Evolutionary conservation across 2,797 vertebrate species (phyloP).

Genomic region (Enteromius trimaculatus): DNA sequence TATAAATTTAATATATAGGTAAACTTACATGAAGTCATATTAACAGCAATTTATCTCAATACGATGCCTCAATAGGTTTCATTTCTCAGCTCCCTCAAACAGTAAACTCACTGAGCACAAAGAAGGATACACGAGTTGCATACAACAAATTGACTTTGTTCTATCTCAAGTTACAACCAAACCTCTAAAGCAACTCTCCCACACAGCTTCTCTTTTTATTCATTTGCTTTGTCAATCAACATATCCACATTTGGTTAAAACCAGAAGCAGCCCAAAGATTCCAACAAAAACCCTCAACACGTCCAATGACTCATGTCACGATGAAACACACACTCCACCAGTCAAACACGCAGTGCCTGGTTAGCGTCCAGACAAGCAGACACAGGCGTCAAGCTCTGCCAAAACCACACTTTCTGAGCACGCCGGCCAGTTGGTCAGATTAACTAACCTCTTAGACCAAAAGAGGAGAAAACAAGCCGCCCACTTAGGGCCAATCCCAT

Average conservation of each 20-base stretch:
- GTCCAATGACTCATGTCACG: slow-evolving; percentile 75
- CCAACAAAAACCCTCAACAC: slow-evolving; percentile 61
- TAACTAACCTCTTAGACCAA: slow-evolving; percentile 72
- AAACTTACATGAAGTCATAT: not conserved
- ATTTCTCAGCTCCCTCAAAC: not conserved
- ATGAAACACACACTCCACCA: slow-evolving; percentile 57
- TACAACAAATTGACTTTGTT: not conserved
- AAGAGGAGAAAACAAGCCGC: slow-evolving; percentile 65
- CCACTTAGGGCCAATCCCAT: slow-evolving; percentile 74
- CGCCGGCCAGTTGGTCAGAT: slow-evolving; percentile 76
- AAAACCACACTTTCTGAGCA: slow-evolving; percentile 71
- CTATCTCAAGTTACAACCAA: not conserved
- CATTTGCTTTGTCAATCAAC: slow-evolving; percentile 47
- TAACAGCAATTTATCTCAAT: not conserved
- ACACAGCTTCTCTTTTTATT: slow-evolving; percentile 3
- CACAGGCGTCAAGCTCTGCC: slow-evolving; percentile 60
- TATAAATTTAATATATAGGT: not conserved
- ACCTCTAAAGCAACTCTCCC: not conserved
- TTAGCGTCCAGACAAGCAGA: slow-evolving; percentile 71
- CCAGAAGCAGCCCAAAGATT: slow-evolving; percentile 69
- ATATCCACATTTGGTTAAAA: slow-evolving; percentile 70
- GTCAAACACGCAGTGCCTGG: slow-evolving; percentile 66
- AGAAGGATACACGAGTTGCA: not conserved
- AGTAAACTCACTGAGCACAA: not conserved
- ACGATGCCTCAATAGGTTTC: not conserved